Conservation (phyloP, 92 coral and sea anemone genomes). For the Palythoa grandis region DNA sequence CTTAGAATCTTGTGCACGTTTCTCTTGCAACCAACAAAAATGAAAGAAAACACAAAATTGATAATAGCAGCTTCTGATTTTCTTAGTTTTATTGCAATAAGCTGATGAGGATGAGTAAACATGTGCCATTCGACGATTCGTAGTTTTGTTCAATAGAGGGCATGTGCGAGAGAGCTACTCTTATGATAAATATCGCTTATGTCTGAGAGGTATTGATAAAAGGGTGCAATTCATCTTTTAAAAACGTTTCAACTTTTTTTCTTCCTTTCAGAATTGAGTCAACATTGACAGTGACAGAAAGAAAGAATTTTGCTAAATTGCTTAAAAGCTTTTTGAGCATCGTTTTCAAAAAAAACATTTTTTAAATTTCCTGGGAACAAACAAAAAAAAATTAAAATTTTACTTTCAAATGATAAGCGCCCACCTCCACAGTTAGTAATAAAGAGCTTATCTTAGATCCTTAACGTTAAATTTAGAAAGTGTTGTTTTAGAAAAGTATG, state of each 20-base stretch:
- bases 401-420: constrained; percentile 4
- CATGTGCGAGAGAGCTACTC: constrained; percentile 18
- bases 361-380: constrained; percentile 24
- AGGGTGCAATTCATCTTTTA: not conserved
- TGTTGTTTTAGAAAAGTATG: not conserved
- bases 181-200: constrained; percentile 3
- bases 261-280: constrained; percentile 2
- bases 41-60: constrained; percentile 10
- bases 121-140: constrained; percentile 29
- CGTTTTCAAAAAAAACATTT: not conserved
- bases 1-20: constrained; percentile 10
- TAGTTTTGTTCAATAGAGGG: constrained; percentile 38
- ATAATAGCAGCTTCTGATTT: not conserved
- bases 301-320: not conserved
- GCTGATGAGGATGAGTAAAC: not conserved
- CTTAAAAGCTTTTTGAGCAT: not conserved
- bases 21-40: not conserved
- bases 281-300: not conserved
- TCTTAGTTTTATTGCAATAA: constrained; percentile 33
- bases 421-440: constrained; percentile 24
- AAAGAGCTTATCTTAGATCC: not conserved
- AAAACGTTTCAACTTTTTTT: not conserved
- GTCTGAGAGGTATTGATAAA: not conserved
- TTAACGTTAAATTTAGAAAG: not conserved
- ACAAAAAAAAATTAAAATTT: not conserved